Base-by-base conservation (phyloP, 1,140 invertebrate species). In the Prorops nasuta region DNA sequence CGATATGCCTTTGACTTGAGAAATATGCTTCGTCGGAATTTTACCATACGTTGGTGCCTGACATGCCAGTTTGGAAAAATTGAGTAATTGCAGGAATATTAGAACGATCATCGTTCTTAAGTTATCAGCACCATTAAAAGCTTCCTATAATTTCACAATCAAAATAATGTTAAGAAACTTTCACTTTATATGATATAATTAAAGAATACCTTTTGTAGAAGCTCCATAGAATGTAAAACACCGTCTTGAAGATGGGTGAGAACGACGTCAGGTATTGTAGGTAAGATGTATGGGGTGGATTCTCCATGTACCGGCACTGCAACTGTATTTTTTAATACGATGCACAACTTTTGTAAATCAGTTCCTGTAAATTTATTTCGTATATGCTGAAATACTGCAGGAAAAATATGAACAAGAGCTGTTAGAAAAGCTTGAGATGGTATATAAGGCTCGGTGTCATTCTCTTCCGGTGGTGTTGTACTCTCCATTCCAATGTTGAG, bases 351-450 rank as follows among this genome's bases (percentile, higher is more conserved):
- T 50, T 87, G 82, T 54, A 95, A 83, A 77, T 95, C 92, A 7
- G 81, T 74, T 3, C 83, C 76, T 7, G 82, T 85, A 73, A 94
- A 94, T 60, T 84, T 88, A 58, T 81, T 78, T 78, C 89, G 88
- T 52, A 96, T 91, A 66, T 95, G 90, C 52, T 91, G 88, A 77
- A 96, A 97, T 44, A 98, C 84, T 36, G 88, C 86, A 14, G 94
- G 93, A 72, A 98, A 96, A 67, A 96, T 96, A 76, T 96, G 93
- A 54, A 97, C 87, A 3, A 96, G 80, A 1, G 94, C 90, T 1
- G 94, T 94, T 18, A 98, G 81, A 77, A 96, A 98, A 52, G 89
- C 86, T 68, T 96, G 91, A 10, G 91, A 91, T 1, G 94, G 94
- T 53, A 93, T 84, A 71, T 93, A 95, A 50, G 85, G 80, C 58